Evolutionary conservation across 53 echinoderm and acorn worm genomes (phyloP).

Genomic region (Echinometra lucunter): DNA sequence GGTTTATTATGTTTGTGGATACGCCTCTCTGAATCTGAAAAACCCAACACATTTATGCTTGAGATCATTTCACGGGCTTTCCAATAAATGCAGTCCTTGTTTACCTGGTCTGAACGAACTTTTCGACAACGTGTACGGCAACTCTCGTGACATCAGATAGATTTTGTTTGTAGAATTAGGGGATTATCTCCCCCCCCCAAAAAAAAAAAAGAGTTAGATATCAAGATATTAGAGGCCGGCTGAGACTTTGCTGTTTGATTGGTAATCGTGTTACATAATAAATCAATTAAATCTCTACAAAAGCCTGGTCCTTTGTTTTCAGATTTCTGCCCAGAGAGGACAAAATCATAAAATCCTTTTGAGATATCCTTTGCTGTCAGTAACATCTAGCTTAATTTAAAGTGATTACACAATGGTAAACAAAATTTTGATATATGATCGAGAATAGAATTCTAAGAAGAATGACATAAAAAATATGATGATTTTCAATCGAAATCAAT

Average conservation of each 20-base stretch:
- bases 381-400: too few species aligned
- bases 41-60: too few species aligned
- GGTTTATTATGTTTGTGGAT: too few species aligned
- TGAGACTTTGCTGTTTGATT: background rate
- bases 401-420: too few species aligned
- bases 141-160: background rate
- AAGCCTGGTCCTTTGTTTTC: background rate
- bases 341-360: conserved; percentile 4
- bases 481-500: too few species aligned
- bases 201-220: background rate
- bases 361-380: background rate
- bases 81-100: too few species aligned
- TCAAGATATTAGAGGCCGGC: background rate
- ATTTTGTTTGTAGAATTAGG: background rate
- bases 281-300: background rate
- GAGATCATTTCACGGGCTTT: too few species aligned
- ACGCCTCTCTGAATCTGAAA: too few species aligned
- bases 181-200: background rate
- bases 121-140: background rate
- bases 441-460: too few species aligned
- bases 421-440: too few species aligned
- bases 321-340: background rate
- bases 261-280: conserved; percentile 1
- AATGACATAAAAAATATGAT: too few species aligned
- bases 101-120: too few species aligned